Base-by-base conservation (phyloP, 2,888 invertebrate genomes). In the Drosophila putrida region DNA sequence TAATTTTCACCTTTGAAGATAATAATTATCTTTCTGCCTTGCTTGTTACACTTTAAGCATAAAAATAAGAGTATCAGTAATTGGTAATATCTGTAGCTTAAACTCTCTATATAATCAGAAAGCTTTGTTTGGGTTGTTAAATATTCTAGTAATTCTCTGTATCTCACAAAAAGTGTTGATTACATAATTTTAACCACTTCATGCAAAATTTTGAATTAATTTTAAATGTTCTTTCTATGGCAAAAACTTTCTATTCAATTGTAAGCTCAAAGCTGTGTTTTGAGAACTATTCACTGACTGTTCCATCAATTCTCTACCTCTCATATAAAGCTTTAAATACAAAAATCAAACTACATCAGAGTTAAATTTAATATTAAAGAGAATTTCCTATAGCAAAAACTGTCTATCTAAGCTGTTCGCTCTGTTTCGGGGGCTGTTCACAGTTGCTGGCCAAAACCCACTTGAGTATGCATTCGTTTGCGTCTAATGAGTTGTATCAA, bases 401-500 rank as follows among this genome's bases (percentile, higher is more conserved):
- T 39, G 28, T 55, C 20, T 47, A 60, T 50, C 44, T 53, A 13
- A 44, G 57, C 47, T 25, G 20, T 8, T 39, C 43, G 53, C 38
- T 13, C 33, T 43, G 41, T 49, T 59, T 27, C 53, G 25, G 25
- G 47, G 25, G 35, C 71, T 53, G 53, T 36, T 54, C 13, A 41
- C 33, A 43, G 50, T 31, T 10, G 38, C 44, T 6, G 25, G 31
- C n/a, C 41, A 75, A 71, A 75, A 71, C 67, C 71, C 85, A 88
- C 90, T 91, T 88, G 78, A 90, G 72, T 81, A 90, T 71, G 80
- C 90, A 90, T 82, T 91, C 91, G 78, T 69, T 85, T 86, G 91
- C 80, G 78, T 84, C 90, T 91, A 91, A 91, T 90, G 90, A 91
- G 90, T 83, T 88, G 90, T 86, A 90, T 91, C 90, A 90, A 89